phyloP scores from a whole-genome alignment of 35 echinoderm and acorn worm species.

The Chiridota heheva region DNA sequence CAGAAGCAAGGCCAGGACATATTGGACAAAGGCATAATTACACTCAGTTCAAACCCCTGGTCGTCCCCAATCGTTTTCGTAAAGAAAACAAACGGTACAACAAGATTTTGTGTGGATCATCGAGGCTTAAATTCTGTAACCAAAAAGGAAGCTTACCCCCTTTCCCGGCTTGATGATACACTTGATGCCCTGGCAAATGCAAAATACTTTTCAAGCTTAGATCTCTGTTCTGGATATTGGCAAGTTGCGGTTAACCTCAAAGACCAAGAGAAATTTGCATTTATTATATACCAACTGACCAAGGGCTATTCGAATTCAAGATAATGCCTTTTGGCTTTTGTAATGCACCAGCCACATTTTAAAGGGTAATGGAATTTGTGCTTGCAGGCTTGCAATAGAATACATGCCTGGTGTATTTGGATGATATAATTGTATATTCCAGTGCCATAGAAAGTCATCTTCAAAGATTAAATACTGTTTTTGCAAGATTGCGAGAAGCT shows the following conservation, averaged over 20 bases:
- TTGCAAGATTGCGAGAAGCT: neutral
- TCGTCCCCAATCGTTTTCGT: constrained; percentile 35
- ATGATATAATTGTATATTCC: constrained; percentile 23
- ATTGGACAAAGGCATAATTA: constrained; percentile 50
- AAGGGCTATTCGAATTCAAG: too few relatives aligned
- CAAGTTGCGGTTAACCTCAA: constrained; percentile 62
- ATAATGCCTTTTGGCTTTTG: too few relatives aligned
- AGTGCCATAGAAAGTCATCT: neutral
- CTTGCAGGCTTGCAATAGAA: constrained; percentile 48
- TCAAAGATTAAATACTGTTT: neutral
- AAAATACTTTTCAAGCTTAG: constrained; percentile 33
- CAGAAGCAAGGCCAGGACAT: constrained; percentile 34
- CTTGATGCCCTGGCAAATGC: constrained; percentile 30
- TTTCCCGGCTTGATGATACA: constrained; percentile 49
- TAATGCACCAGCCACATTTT: constrained; percentile 60
- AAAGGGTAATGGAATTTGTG: constrained; percentile 59
- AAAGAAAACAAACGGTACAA: constrained; percentile 42
- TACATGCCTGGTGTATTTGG: constrained; percentile 26
- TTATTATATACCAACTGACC: too few relatives aligned
- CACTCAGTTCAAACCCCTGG: constrained; percentile 26
- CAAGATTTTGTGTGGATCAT: constrained; percentile 52
- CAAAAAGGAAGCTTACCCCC: constrained; percentile 45
- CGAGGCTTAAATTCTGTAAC: constrained; percentile 53
- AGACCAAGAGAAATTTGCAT: too few relatives aligned
- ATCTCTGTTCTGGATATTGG: constrained; percentile 65